Conservation (phyloP, 2,888 invertebrate genomes). For the Campopleginae sp. region DNA sequence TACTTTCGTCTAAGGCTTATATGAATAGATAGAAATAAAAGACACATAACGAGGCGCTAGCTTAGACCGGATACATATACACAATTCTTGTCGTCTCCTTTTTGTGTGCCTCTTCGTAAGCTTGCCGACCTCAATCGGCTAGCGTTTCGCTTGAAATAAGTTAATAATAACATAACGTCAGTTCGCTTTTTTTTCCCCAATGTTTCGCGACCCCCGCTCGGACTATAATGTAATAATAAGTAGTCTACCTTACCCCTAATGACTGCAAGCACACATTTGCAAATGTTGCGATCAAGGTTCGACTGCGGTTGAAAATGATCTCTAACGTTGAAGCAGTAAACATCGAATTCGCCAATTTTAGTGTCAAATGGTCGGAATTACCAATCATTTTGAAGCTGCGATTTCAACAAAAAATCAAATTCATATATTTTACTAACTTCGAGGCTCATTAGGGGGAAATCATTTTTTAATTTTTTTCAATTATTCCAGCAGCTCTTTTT, state of each 20-base stretch:
- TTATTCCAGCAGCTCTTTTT: too few species aligned
- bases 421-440: too few species aligned
- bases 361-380: too few species aligned
- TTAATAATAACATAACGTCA: conserved; percentile 18
- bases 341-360: too few species aligned
- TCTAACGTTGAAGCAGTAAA: not conserved
- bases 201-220: not conserved
- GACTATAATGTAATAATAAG: conserved; percentile 11
- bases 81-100: not conserved
- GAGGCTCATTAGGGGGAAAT: too few species aligned
- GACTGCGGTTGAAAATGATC: not conserved
- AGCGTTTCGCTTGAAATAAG: conserved; percentile 13
- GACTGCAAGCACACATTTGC: not conserved
- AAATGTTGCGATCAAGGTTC: not conserved
- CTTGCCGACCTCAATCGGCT: conserved; percentile 10
- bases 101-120: conserved; percentile 14
- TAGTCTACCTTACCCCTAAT: conserved; percentile 5
- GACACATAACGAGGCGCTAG: not conserved
- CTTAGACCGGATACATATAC: conserved; percentile 18
- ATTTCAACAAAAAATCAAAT: too few species aligned
- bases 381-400: too few species aligned
- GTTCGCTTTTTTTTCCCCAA: not conserved
- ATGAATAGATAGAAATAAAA: not conserved
- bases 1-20: not conserved
- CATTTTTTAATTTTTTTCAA: too few species aligned